Evolutionary conservation across 2,888 invertebrate genomes (phyloP).

Genomic region (Drosophila fungiperda): DNA sequence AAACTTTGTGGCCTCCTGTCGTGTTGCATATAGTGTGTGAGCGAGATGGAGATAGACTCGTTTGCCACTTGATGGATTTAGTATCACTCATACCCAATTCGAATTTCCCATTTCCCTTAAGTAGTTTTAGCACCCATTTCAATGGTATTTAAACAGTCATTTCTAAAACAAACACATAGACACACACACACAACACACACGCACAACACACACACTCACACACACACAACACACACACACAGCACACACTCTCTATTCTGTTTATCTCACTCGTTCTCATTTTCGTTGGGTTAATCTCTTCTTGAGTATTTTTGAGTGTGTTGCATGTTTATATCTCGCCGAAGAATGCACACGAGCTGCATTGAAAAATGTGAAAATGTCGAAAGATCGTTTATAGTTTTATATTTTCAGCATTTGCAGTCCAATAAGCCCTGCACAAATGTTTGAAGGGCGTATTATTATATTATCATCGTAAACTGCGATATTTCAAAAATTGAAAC

Average conservation of each 20-base stretch:
- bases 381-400: conserved; percentile 8
- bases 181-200: conserved; percentile 31
- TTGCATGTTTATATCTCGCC: conserved; percentile 32
- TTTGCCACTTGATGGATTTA: conserved; percentile 70
- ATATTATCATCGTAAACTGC: not conserved
- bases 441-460: not conserved
- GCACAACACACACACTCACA: conserved; percentile 28
- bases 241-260: not conserved
- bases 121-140: conserved; percentile 73
- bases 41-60: conserved; percentile 12
- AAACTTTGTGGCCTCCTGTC: conserved; percentile 32
- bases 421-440: not conserved
- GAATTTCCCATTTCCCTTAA: conserved; percentile 42
- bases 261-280: not conserved
- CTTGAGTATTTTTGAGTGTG: conserved; percentile 21
- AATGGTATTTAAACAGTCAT: conserved; percentile 67
- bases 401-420: conserved; percentile 8
- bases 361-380: conserved; percentile 15
- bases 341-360: conserved; percentile 12
- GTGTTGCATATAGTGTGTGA: conserved; percentile 16
- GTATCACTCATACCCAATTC: conserved; percentile 37
- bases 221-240: conserved; percentile 22
- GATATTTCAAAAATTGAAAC: not conserved
- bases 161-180: conserved; percentile 49
- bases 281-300: not conserved